Evolutionary conservation across 2,888 invertebrate genomes (phyloP).

Genomic region (Carabus problematicus): DNA sequence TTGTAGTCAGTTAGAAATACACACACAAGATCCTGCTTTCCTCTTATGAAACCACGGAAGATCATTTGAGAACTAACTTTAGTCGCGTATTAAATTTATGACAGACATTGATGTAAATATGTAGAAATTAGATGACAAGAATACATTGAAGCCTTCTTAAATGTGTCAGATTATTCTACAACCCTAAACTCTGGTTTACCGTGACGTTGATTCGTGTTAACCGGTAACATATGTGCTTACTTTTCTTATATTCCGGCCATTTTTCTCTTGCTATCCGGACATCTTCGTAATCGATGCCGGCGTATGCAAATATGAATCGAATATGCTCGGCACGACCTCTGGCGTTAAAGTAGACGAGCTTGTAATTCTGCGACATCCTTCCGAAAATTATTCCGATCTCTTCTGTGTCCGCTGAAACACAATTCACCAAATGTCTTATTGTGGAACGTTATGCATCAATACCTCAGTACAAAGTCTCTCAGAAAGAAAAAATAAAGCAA

Average conservation of each 20-base stretch:
- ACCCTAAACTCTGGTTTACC: not conserved
- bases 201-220: not conserved
- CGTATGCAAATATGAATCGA: constrained; percentile 65
- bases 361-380: constrained; percentile 57
- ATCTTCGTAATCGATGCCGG: constrained; percentile 65
- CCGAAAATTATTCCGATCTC: not conserved
- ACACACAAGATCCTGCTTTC: no score
- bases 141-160: not conserved
- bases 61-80: no score
- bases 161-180: no score
- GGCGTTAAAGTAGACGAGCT: constrained; percentile 66
- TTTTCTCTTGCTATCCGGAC: constrained; percentile 62
- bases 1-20: no score
- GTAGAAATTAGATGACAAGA: not conserved
- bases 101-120: not conserved
- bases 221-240: constrained; percentile 54
- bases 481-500: no score
- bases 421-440: not conserved
- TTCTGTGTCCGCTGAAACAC: not conserved
- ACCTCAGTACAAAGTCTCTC: not conserved
- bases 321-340: constrained; percentile 66
- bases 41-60: no score
- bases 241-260: constrained; percentile 63
- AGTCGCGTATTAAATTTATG: no score
- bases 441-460: not conserved